Conservation (phyloP, 2,113 vertebrate species). For the Clarias magur region DNA sequence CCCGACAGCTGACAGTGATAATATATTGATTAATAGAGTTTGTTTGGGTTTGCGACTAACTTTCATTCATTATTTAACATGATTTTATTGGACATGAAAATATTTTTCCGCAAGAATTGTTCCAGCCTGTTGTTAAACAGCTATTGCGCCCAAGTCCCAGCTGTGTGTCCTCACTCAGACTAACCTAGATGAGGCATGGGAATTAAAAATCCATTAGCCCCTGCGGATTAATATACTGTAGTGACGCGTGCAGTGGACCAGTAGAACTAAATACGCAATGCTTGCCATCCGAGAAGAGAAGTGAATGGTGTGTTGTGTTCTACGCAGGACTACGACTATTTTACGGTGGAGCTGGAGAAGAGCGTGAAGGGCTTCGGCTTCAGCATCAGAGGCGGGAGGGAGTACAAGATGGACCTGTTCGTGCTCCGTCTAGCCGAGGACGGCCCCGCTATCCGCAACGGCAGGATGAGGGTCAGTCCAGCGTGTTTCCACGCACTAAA, state of each 20-base stretch:
- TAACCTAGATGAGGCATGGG: neutral
- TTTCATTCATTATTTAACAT: neutral
- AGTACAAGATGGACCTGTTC: conserved; percentile 98
- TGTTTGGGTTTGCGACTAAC: neutral
- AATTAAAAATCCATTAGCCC: conserved; percentile 20
- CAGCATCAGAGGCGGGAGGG: conserved; percentile 95
- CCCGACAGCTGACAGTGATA: neutral
- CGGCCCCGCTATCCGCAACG: conserved; percentile 95
- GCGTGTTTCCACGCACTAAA: no score
- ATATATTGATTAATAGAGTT: neutral
- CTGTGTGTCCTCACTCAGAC: neutral
- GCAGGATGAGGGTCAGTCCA: conserved; percentile 92
- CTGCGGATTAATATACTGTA: conserved; percentile 1
- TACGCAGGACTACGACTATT: conserved; percentile 93
- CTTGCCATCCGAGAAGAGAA: neutral
- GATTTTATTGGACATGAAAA: neutral
- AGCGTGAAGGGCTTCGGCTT: conserved; percentile 97
- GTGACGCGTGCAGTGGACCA: neutral
- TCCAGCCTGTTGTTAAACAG: neutral
- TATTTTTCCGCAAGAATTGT: neutral
- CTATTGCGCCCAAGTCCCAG: neutral
- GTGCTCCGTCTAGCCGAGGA: conserved; percentile 95
- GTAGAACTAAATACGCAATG: neutral
- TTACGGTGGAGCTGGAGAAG: conserved; percentile 98
- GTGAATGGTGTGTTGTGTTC: conserved; percentile 2